Percentiles rank a stretch among this genome's conserved stretches.
phyloP scores from a whole-genome alignment of 2,888 invertebrate genomes.

The Dyspetes luteomarginatus region DNA sequence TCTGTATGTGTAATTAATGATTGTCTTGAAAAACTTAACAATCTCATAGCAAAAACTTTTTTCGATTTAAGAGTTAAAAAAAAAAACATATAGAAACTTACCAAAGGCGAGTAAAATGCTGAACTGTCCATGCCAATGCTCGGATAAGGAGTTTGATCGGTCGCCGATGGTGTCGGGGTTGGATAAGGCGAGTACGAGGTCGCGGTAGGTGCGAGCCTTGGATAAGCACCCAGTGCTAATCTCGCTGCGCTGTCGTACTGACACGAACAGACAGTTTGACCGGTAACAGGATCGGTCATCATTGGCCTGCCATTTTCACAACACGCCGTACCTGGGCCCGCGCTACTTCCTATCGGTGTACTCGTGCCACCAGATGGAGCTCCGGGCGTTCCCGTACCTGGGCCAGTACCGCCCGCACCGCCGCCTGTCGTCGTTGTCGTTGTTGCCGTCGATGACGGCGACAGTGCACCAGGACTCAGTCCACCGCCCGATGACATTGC shows the following conservation, averaged over 20 bases:
- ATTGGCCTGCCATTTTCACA: conserved; percentile 96
- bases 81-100: conserved; percentile 85
- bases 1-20: neutral
- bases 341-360: conserved; percentile 85
- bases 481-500: conserved; percentile 91
- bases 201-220: conserved; percentile 89
- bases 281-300: conserved; percentile 96
- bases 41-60: neutral
- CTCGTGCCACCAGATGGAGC: conserved; percentile 82
- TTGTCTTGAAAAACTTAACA: neutral
- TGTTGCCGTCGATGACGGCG: conserved; percentile 84
- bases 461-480: conserved; percentile 89
- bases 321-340: conserved; percentile 85
- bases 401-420: conserved; percentile 74
- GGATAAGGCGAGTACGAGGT: conserved; percentile 92
- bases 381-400: conserved; percentile 73
- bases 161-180: conserved; percentile 94
- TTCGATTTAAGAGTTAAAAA: neutral
- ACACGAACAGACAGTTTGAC: conserved; percentile 97
- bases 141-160: conserved; percentile 96
- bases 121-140: conserved; percentile 97
- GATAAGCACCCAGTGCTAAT: conserved; percentile 92
- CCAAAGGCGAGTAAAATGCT: conserved; percentile 97
- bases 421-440: conserved; percentile 82
- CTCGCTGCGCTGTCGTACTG: conserved; percentile 94